Conservation (phyloP, 2,888 invertebrate genomes). For the Tipula unca region DNA sequence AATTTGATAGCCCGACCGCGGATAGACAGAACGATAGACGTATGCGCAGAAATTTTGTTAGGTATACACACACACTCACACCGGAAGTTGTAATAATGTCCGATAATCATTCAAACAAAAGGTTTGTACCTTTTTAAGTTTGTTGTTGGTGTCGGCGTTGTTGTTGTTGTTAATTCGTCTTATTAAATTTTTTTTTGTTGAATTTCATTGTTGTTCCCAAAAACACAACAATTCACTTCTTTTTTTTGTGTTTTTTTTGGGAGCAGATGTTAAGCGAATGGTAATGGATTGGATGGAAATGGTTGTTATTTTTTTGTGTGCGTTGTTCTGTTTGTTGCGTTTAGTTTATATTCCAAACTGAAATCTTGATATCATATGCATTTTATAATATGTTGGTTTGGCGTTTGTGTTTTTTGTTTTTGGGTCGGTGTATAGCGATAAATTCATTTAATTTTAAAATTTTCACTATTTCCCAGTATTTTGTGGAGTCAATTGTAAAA, state of each 20-base stretch:
- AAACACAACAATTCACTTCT: not conserved
- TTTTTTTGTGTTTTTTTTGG: not conserved
- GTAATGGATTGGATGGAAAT: not conserved
- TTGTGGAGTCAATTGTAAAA: too few species aligned
- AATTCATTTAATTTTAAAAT: too few species aligned
- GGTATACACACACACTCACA: not conserved
- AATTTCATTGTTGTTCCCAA: not conserved
- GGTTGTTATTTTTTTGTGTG: not conserved
- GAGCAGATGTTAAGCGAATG: conserved; percentile 3
- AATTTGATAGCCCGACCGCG: not conserved
- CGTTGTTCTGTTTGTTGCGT: not conserved
- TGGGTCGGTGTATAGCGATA: too few species aligned
- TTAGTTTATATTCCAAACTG: not conserved
- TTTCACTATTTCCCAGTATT: too few species aligned
- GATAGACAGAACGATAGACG: not conserved
- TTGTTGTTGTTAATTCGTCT: not conserved
- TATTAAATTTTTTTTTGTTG: not conserved
- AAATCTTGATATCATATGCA: not conserved
- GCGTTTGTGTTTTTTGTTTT: not conserved
- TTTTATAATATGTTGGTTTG: not conserved
- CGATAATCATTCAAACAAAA: not conserved
- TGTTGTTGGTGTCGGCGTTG: not conserved
- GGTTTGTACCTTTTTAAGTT: not conserved
- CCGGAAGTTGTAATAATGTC: not conserved
- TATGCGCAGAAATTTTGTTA: not conserved